These are phyloP conservation scores for Hesperia comma DNA, from an alignment of 2,888 invertebrate genomes.

Conservation along the genomic window DNA sequence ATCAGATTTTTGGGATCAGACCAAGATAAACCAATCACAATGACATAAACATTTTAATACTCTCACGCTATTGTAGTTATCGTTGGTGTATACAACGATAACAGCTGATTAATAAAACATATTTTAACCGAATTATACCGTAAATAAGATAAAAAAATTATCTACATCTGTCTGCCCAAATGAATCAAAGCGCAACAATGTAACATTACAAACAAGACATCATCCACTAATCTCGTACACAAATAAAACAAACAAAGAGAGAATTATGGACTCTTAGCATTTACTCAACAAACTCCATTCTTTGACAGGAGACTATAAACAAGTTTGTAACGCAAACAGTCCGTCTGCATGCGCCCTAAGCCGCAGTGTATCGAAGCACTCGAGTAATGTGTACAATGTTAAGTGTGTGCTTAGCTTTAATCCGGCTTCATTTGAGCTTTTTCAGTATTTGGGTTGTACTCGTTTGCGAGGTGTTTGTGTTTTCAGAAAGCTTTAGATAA, in stretches of 20 bases:
- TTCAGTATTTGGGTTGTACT: conserved; percentile 18
- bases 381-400: conserved; percentile 31
- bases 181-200: too few species aligned
- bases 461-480: conserved; percentile 1
- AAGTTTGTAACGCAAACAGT: conserved; percentile 10
- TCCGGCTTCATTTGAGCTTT: conserved; percentile 25
- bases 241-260: background rate
- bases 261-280: background rate
- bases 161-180: too few species aligned
- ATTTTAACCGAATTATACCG: too few species aligned
- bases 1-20: too few species aligned
- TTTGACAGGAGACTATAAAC: conserved; percentile 5
- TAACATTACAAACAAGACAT: background rate
- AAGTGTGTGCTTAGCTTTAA: conserved; percentile 31
- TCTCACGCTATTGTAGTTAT: too few species aligned
- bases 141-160: too few species aligned
- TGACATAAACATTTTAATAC: too few species aligned
- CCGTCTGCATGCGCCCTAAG: conserved; percentile 9
- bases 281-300: background rate
- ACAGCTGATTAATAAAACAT: too few species aligned
- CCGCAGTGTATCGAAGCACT: conserved; percentile 29
- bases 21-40: too few species aligned
- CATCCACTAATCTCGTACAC: background rate
- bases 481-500: background rate
- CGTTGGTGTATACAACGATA: too few species aligned